Evolutionary conservation across 2,888 invertebrate genomes (phyloP).

Genomic region (Dusona sp.): DNA sequence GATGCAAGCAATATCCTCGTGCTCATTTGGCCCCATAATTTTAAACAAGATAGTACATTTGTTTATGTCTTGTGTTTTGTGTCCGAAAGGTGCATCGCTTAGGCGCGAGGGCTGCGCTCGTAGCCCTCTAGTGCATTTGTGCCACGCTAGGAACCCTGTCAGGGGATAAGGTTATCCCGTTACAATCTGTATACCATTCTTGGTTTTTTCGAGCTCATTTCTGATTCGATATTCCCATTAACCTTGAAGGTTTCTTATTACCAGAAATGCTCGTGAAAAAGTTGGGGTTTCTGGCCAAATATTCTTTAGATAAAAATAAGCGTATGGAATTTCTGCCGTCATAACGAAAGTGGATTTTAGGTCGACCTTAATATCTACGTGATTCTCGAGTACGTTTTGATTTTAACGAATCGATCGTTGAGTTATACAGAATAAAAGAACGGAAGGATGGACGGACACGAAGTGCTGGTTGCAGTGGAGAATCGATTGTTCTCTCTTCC

Average conservation of each 20-base stretch:
- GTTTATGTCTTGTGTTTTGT: no score
- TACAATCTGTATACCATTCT: neutral
- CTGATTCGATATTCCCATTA: slow-evolving; percentile 30
- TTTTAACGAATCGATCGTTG: slow-evolving; percentile 60
- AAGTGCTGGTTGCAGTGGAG: neutral
- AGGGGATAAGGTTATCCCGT: no score
- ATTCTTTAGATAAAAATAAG: neutral
- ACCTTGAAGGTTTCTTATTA: slow-evolving; percentile 1
- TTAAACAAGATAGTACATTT: no score
- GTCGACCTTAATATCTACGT: slow-evolving; percentile 20
- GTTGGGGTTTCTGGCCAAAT: neutral
- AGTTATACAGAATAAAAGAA: slow-evolving; percentile 27
- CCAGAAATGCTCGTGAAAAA: slow-evolving; percentile 15
- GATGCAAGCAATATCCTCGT: no score
- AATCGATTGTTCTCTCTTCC: slow-evolving; percentile 48
- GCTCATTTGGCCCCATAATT: no score
- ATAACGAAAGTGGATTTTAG: neutral
- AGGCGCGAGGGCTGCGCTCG: no score
- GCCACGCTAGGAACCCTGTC: no score
- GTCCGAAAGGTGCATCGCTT: no score
- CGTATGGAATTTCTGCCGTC: slow-evolving; percentile 4
- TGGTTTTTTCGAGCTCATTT: slow-evolving; percentile 36
- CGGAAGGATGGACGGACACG: slow-evolving; percentile 19
- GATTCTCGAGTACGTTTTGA: slow-evolving; percentile 43
- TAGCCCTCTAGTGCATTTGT: no score